phyloP scores from a whole-genome alignment of 2,113 vertebrate species.

The Elachura formosa region DNA sequence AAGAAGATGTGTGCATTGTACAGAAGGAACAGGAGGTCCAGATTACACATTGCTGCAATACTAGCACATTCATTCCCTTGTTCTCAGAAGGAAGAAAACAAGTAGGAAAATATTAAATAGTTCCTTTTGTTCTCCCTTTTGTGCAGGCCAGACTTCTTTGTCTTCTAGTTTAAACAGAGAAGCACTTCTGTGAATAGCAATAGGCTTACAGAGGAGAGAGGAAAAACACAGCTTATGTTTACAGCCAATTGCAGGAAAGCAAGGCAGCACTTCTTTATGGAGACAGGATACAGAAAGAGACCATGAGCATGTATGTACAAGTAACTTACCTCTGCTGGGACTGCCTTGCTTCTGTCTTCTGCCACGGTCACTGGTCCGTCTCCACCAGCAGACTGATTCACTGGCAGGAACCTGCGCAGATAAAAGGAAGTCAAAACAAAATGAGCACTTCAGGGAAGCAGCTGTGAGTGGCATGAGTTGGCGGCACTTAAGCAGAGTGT shows the following conservation, averaged over 20 bases:
- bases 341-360: not conserved
- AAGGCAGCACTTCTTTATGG: not conserved
- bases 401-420: not conserved
- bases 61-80: not conserved
- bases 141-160: not conserved
- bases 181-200: not conserved
- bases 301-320: not conserved
- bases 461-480: conserved; percentile 5
- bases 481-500: not conserved
- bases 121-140: not conserved
- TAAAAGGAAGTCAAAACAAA: conserved; percentile 41
- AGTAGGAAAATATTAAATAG: not conserved
- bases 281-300: not conserved
- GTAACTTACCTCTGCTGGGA: not conserved
- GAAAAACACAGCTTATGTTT: not conserved
- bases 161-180: not conserved
- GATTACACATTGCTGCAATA: not conserved
- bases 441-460: not conserved
- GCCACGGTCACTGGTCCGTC: not conserved
- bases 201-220: not conserved
- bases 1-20: not conserved
- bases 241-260: not conserved
- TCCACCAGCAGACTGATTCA: conserved; percentile 36
- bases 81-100: not conserved
- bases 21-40: not conserved